phyloP scores from a whole-genome alignment of 1,140 invertebrate genomes.

The Papilio xuthus region DNA sequence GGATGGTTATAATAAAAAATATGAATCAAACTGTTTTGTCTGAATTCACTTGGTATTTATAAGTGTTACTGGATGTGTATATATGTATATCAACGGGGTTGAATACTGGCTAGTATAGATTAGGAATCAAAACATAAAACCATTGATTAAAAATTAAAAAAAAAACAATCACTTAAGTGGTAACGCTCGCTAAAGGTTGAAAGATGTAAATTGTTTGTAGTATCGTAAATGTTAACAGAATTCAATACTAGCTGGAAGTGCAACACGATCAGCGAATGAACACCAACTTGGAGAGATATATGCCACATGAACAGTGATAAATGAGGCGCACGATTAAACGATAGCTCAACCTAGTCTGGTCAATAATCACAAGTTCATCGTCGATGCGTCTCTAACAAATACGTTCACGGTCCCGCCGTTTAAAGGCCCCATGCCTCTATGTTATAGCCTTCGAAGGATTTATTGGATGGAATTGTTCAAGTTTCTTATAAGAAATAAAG shows the following conservation, averaged over 20 bases:
- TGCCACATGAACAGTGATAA: conserved; percentile 40
- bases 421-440: conserved; percentile 26
- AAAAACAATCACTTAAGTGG: conserved; percentile 51
- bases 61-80: conserved; percentile 79
- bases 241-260: conserved; percentile 34
- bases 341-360: conserved; percentile 45
- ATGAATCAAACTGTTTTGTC: conserved; percentile 74
- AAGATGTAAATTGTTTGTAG: conserved; percentile 58
- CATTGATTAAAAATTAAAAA: conserved; percentile 54
- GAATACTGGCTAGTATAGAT: conserved; percentile 68
- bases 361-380: conserved; percentile 43
- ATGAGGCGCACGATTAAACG: conserved; percentile 40
- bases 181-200: conserved; percentile 76
- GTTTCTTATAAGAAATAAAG: conserved; percentile 60
- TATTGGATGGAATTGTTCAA: conserved; percentile 76
- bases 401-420: conserved; percentile 4
- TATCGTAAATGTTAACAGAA: conserved; percentile 43
- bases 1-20: conserved; percentile 72
- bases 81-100: conserved; percentile 62
- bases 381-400: conserved; percentile 12
- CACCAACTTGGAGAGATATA: conserved; percentile 12
- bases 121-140: conserved; percentile 62
- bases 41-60: conserved; percentile 75
- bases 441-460: conserved; percentile 63
- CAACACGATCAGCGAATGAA: conserved; percentile 11